These are phyloP conservation scores for Erebia ligea DNA, from an alignment of 2,888 invertebrate genomes.

Conservation along the genomic window DNA sequence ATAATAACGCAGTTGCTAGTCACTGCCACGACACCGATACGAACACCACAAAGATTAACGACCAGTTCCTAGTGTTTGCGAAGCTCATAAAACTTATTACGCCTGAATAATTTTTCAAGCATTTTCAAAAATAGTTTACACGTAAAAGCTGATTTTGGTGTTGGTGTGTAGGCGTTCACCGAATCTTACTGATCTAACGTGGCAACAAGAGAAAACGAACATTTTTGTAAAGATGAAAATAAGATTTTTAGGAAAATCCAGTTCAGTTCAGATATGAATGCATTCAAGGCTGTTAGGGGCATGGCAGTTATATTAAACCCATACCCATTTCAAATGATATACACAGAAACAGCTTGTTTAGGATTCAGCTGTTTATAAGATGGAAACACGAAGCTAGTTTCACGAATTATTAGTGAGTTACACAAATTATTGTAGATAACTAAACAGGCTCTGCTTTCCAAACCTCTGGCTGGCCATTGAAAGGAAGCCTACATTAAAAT, in stretches of 20 bases:
- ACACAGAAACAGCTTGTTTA: too few species aligned
- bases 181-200: conserved; percentile 54
- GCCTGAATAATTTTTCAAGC: conserved; percentile 29
- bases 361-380: too few species aligned
- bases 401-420: too few species aligned
- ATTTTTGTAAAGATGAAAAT: conserved; percentile 3
- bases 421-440: too few species aligned
- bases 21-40: conserved; percentile 33
- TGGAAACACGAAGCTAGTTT: too few species aligned
- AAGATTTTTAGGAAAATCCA: background rate
- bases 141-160: conserved; percentile 54
- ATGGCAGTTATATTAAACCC: too few species aligned
- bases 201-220: conserved; percentile 68
- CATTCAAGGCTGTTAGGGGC: too few species aligned
- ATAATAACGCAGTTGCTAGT: conserved; percentile 16
- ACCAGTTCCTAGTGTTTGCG: conserved; percentile 21
- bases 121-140: conserved; percentile 38
- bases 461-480: too few species aligned
- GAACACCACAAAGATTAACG: conserved; percentile 32
- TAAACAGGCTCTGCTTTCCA: too few species aligned
- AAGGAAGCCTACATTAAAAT: too few species aligned
- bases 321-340: too few species aligned
- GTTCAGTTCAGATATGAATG: background rate
- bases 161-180: conserved; percentile 59
- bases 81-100: conserved; percentile 31